phyloP scores from a whole-genome alignment of 2,797 vertebrate genomes.

The Coendou prehensilis region DNA sequence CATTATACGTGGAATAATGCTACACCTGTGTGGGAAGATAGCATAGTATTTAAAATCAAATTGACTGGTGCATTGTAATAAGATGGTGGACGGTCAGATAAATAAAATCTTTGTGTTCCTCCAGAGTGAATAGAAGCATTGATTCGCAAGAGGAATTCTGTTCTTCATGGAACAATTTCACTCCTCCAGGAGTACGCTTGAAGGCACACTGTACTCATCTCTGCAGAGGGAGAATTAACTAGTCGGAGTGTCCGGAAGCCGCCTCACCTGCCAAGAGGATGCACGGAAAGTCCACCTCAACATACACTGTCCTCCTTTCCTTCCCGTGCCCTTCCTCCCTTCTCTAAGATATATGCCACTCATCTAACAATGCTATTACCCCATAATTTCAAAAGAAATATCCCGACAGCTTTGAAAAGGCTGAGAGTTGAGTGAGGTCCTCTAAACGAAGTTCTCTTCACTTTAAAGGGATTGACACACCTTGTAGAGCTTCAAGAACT shows the following conservation, averaged over 20 bases:
- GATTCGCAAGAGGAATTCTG: conserved; percentile 20
- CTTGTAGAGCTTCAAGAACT: not conserved
- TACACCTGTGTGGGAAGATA: not conserved
- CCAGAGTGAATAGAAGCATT: not conserved
- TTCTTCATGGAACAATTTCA: not conserved
- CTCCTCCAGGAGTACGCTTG: not conserved
- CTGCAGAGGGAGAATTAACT: not conserved
- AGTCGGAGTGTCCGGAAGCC: not conserved
- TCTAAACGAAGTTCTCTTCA: conserved; percentile 32
- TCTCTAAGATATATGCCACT: not conserved
- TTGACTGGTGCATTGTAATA: not conserved
- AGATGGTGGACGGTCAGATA: not conserved
- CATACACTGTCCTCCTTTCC: not conserved
- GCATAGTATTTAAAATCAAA: conserved; percentile 16
- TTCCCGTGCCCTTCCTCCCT: not conserved
- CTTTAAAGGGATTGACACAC: conserved; percentile 40
- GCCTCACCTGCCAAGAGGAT: not conserved
- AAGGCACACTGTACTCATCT: not conserved
- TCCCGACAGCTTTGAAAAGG: not conserved
- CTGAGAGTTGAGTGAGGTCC: not conserved
- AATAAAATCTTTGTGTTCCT: not conserved
- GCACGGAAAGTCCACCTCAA: not conserved
- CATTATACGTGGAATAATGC: not conserved
- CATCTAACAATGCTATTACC: not conserved
- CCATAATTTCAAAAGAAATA: conserved; percentile 39